These are phyloP conservation scores for Lacanobia oleracea DNA, from an alignment of 2,888 invertebrate genomes.

Conservation along the genomic window DNA sequence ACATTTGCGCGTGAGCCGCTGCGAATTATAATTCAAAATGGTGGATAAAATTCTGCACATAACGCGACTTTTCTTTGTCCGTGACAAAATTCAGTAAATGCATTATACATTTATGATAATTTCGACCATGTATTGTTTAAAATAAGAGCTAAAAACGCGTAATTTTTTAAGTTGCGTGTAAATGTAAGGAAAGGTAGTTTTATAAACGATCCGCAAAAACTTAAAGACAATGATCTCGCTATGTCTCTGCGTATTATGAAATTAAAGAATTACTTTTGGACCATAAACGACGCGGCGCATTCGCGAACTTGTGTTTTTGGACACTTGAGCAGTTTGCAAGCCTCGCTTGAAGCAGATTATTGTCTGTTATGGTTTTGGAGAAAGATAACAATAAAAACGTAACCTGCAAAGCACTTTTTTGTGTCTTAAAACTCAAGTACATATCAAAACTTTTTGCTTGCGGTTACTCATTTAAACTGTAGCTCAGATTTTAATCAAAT, in stretches of 20 bases:
- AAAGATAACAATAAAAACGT: conserved; percentile 34
- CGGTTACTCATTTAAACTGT: not conserved
- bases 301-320: conserved; percentile 54
- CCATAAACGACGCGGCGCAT: conserved; percentile 56
- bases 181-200: conserved; percentile 44
- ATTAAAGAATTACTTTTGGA: conserved; percentile 56
- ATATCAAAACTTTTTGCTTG: not conserved
- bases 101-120: conserved; percentile 57
- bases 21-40: conserved; percentile 64
- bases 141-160: conserved; percentile 53
- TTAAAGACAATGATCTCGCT: conserved; percentile 46
- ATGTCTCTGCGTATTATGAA: conserved; percentile 58
- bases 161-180: conserved; percentile 30
- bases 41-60: conserved; percentile 58
- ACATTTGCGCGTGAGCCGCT: conserved; percentile 63
- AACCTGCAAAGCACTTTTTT: not conserved
- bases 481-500: not conserved
- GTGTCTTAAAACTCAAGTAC: conserved; percentile 17
- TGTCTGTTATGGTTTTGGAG: conserved; percentile 42
- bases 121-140: conserved; percentile 46
- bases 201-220: conserved; percentile 60
- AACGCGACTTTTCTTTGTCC: conserved; percentile 58
- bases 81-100: conserved; percentile 63
- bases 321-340: conserved; percentile 25
- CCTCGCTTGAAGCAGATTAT: conserved; percentile 21